Evolutionary conservation across 2,797 vertebrate species (phyloP), one percentile per base, ranked within the genome.

Genomic region (Myoxocephalus aenaeus): DNA sequence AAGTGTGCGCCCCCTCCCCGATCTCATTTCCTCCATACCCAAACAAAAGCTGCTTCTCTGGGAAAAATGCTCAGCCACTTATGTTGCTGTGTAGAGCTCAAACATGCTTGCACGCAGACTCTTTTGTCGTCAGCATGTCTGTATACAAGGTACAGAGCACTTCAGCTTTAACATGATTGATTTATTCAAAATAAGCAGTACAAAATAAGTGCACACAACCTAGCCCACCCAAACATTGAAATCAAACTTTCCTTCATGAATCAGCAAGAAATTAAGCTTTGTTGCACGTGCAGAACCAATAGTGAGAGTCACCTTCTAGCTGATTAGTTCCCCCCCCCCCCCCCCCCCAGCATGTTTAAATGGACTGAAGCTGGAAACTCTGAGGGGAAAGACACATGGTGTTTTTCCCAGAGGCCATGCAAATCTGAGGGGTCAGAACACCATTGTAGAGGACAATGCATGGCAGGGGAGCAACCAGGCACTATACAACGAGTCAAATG

Each of bases 21-120:
- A 12, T 72, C 87, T 85, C 86, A 90, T 90, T 91, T 92, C 90
- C 91, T 91, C 76, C 76, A 71, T 88, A 89, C 77, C 89, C 85
- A 92, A 92, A 93, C 91, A 94, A 92, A 91, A 90, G 86, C 86
- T 27, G 34, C 71, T 80, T 90, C 90, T 88, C 84, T 90, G 85
- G 74, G 88, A 90, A 88, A 87, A 88, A 67, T 12, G 51, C 85
- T 80, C 29, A n/a, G 75, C 83, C 89, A 86, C 87, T 90, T 86
- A 5, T 70, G 70, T 65, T 44, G 64, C 65, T 72, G 59, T 73
- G 59, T n/a, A 18, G 44, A 72, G 50, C 20, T 38, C 44, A 65
- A 56, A 75, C 70, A 73, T 83, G 79, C 62, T 78, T 64, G 76
- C 25, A 29, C 66, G 50, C 53, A 72, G 12, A 66, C 56, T 29